Evolutionary conservation across 2,888 invertebrate genomes (phyloP), one percentile per base, ranked within the genome.

Genomic region (Caenorhabditis japonica): DNA sequence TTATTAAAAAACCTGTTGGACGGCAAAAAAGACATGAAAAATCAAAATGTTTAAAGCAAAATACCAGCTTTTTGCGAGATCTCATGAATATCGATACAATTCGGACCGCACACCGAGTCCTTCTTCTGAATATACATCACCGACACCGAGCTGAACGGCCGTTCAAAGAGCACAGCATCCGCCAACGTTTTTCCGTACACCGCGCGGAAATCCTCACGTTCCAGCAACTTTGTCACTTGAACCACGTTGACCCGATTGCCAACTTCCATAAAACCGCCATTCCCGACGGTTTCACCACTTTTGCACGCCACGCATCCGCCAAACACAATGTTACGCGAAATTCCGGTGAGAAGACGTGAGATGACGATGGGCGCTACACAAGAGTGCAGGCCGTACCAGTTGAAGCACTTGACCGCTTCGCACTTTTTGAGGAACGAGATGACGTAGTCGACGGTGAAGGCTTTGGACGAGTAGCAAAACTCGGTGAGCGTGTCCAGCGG

Each of bases 41-140:
- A n/a, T n/a, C n/a, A n/a, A n/a, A n/a, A n/a, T n/a, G n/a, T n/a
- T 66, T 56, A 73, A 19, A 73, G 55, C 36, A 7, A 3, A 33
- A 73, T 41, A n/a, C 73, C 73, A n/a, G 66, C 73, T 30, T 66
- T 66, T 46, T 66, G 33, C 10, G 73, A 66, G 23, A 73, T 66
- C 33, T 66, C 66, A 36, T 73, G 73, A 30, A 73, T 66, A 34
- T 73, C 73, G 25, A 66, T 41, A 30, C 73, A 73, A 27, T 72
- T 72, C 4, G 72, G 72, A 10, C 64, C 72, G 39, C 72, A 72
- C 19, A 56, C 59, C 7, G 72, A 64, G 34, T 72, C 72, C 27
- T 72, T 72, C 55, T 72, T 72, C 25, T 72, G 72, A 55, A 72
- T 64, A 21, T 72, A 72, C 53, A 72, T 72, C 4, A 73, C 73